phyloP scores from a whole-genome alignment of 2,797 vertebrate genomes.

The Sebastes baramenuke region DNA sequence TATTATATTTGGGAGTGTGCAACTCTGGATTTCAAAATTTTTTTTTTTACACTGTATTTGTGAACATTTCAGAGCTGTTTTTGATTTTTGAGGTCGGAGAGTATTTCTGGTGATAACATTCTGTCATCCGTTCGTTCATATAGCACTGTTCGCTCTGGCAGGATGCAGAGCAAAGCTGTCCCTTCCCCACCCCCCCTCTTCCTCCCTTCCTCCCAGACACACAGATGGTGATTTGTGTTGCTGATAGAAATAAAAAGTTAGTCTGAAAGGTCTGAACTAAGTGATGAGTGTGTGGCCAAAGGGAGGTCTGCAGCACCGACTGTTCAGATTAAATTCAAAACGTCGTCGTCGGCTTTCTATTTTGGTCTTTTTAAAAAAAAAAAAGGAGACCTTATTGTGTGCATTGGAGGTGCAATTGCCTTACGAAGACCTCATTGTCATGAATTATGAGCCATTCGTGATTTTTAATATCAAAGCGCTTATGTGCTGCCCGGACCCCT shows the following conservation, averaged over 20 bases:
- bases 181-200: neutral
- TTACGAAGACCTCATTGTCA: conserved; percentile 61
- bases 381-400: conserved; percentile 23
- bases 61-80: conserved; percentile 71
- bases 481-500: conserved; percentile 56
- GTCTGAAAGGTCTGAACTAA: conserved; percentile 59
- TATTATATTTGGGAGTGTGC: conserved; percentile 29
- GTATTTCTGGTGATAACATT: conserved; percentile 52
- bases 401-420: conserved; percentile 58
- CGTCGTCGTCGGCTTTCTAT: conserved; percentile 35
- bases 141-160: conserved; percentile 64
- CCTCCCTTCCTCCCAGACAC: neutral
- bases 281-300: conserved; percentile 61
- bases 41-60: conserved; percentile 71
- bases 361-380: conserved; percentile 12
- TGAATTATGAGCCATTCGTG: conserved; percentile 65
- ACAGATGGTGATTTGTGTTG: conserved; percentile 49
- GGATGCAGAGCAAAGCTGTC: conserved; percentile 45
- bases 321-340: conserved; percentile 45
- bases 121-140: conserved; percentile 65
- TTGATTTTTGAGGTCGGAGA: conserved; percentile 31
- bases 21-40: conserved; percentile 58
- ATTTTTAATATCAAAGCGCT: conserved; percentile 41
- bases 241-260: conserved; percentile 27
- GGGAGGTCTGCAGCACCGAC: conserved; percentile 64